phyloP scores from a whole-genome alignment of 2,797 vertebrate species.

The Falco columbarius region DNA sequence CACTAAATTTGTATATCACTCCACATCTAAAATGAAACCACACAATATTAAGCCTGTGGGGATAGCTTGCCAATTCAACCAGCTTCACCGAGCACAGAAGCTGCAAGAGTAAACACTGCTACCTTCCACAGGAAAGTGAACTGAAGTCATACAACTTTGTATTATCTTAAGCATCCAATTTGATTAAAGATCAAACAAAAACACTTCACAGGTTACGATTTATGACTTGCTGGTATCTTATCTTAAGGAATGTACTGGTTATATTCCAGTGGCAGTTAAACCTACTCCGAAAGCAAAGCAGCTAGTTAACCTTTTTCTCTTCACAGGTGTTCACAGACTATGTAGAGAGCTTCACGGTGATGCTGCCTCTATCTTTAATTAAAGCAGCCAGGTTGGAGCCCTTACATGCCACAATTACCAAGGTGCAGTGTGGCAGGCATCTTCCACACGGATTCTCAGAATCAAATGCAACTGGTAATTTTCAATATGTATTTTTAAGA shows the following conservation, averaged over 20 bases:
- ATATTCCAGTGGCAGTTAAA: not conserved
- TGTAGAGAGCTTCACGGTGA: not conserved
- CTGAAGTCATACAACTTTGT: not conserved
- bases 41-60: not conserved
- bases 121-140: not conserved
- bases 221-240: not conserved
- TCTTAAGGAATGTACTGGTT: not conserved
- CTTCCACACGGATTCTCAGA: not conserved
- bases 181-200: not conserved
- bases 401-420: accelerated
- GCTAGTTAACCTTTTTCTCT: not conserved
- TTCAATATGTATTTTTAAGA: not conserved
- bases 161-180: not conserved
- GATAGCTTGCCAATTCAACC: not conserved
- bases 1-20: accelerated
- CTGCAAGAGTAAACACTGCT: not conserved
- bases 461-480: not conserved
- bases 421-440: not conserved
- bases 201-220: not conserved
- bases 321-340: not conserved
- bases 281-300: not conserved
- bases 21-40: accelerated
- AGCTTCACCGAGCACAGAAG: not conserved
- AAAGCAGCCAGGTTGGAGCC: not conserved
- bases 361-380: not conserved